Base-by-base conservation (phyloP, 1,140 invertebrate species). In the Brachystomella parvula region DNA sequence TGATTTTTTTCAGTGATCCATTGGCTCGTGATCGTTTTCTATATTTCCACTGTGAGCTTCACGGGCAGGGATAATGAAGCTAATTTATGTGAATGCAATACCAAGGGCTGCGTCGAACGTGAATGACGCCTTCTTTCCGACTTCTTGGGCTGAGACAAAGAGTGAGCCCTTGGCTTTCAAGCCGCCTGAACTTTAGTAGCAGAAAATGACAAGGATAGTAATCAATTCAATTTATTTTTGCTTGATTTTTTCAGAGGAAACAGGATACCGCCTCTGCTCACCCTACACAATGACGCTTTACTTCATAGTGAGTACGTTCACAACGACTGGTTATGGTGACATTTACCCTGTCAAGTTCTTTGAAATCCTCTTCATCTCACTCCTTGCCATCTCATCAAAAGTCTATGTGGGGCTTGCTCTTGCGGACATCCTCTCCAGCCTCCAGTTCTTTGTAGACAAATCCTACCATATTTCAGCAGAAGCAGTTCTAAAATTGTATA, bases 291-390 rank as follows among this genome's bases (percentile, higher is more conserved):
- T 29, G 57, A 61, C 57, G 3, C 28, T 66, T 2, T 66, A 66
- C 33, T 66, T 66, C 26, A 30, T 66, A 3, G 9, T 61, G 2
- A 66, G 28, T 28, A 30, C 58, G 2, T 66, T 66, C 32, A 66
- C 64, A 2, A 66, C 64, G 15, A 66, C 64, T 9, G 56, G 49
- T 3, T 66, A 66, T 33, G 64, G 57, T 3, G 64, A 66, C 57
- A 39, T 66, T 31, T 12, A 60, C 2, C 31, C 64, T 15, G 47
- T 66, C 9, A 60, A 53, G 19, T 9, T 3, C 12, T 66, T 61
- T 33, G 59, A 66, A 24, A 61, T 66, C 29, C 6, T 30, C 2
- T 49, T 61, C 44, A 62, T 62, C 21, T 49, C 65, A 1, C 32
- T 62, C 12, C 26, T 66, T 26, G 65, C 59, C 3, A 28, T 61